A percentile compares a stretch with the other conserved stretches of the same genome.
These are phyloP conservation scores for Lycophotia porphyrea DNA, from an alignment of 2,888 invertebrate genomes.

Conservation along the genomic window DNA sequence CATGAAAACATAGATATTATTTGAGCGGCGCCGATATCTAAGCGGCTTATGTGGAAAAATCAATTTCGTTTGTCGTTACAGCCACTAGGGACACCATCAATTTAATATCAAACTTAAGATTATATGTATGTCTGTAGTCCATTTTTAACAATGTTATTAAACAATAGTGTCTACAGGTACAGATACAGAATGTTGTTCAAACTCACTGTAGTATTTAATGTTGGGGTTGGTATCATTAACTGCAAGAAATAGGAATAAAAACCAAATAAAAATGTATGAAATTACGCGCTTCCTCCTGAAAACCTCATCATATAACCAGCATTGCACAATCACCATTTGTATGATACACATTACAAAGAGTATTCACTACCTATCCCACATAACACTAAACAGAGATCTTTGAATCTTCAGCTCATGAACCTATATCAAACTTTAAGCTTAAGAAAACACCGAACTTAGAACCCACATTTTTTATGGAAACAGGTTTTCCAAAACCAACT, in stretches of 20 bases:
- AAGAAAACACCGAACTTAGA: not conserved
- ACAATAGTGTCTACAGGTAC: not conserved
- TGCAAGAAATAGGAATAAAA: not conserved
- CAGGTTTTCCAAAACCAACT: not conserved
- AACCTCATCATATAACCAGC: not conserved
- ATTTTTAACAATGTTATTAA: not conserved
- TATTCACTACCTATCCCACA: not conserved
- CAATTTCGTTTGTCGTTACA: conserved; percentile 82
- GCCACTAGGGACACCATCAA: conserved; percentile 73
- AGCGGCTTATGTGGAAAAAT: conserved; percentile 86
- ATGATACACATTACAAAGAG: not conserved
- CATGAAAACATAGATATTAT: conserved; percentile 78
- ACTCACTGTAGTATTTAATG: not conserved
- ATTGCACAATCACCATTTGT: not conserved
- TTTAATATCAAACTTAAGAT: conserved; percentile 21
- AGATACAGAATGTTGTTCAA: not conserved
- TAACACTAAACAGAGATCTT: not conserved
- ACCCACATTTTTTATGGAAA: not conserved
- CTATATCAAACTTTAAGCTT: too few relatives aligned
- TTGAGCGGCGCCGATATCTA: conserved; percentile 77
- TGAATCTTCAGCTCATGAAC: not conserved
- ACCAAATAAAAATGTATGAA: not conserved
- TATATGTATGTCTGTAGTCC: not conserved
- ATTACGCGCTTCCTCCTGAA: not conserved
- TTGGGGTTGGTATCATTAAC: not conserved